These are phyloP conservation scores for Noctua comes DNA, from an alignment of 2,888 invertebrate species.

Conservation along the genomic window DNA sequence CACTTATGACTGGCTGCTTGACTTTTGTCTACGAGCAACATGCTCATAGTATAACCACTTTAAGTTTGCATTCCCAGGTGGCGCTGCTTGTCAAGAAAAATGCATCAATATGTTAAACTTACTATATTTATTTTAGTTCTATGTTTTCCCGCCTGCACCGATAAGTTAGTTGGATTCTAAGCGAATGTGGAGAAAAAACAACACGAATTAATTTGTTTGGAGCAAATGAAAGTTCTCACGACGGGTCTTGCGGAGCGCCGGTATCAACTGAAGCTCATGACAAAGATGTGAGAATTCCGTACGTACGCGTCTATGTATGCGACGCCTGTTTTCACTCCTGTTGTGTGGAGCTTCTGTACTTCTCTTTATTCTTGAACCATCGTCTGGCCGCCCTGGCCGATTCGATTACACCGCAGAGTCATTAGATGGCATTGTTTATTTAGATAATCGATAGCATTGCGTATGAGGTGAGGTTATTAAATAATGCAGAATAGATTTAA, in stretches of 20 bases:
- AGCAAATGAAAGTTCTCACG: background rate
- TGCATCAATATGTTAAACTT: background rate
- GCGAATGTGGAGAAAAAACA: background rate
- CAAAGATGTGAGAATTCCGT: background rate
- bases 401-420: constrained; percentile 51
- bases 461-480: constrained; percentile 16
- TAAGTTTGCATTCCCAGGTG: background rate
- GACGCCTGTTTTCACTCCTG: background rate
- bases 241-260: background rate
- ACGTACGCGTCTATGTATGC: background rate
- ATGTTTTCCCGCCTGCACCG: background rate
- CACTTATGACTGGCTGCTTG: background rate
- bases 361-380: constrained; percentile 10
- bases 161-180: background rate
- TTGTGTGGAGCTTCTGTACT: background rate
- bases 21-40: background rate
- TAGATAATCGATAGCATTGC: constrained; percentile 37
- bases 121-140: background rate
- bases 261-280: background rate
- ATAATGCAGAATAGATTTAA: too few species aligned
- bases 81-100: background rate
- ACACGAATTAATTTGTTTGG: background rate
- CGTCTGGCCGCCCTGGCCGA: constrained; percentile 32
- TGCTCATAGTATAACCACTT: background rate
- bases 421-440: constrained; percentile 66